Conservation (phyloP, 2,888 invertebrate genomes). For the Cheilosia impressa region DNA sequence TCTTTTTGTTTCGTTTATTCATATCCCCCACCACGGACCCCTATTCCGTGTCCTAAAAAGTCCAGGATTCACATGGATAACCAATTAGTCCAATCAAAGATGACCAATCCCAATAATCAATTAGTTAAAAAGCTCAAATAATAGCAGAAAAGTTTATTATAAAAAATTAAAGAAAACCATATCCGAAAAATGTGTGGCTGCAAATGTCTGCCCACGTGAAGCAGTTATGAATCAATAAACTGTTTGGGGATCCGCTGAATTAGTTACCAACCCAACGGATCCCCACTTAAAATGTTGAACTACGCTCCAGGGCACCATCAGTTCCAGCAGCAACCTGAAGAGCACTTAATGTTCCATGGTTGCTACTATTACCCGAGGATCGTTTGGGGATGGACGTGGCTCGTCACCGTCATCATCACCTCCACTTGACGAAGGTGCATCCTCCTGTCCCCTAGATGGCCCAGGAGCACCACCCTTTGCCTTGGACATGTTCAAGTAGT, state of each 20-base stretch:
- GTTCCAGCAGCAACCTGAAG: slow-evolving; percentile 9
- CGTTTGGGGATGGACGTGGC: slow-evolving; percentile 79
- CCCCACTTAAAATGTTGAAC: slow-evolving; percentile 52
- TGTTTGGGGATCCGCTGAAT: slow-evolving; percentile 54
- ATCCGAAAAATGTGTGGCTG: slow-evolving; percentile 29
- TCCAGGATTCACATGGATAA: too few relatives aligned
- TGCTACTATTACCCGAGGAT: slow-evolving; percentile 84
- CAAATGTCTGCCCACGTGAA: slow-evolving; percentile 6
- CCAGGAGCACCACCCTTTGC: slow-evolving; percentile 79
- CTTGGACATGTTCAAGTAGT: slow-evolving; percentile 80
- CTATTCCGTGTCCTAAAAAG: too few relatives aligned
- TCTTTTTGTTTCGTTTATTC: too few relatives aligned
- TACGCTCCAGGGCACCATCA: neutral
- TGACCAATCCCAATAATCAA: too few relatives aligned
- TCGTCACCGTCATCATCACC: slow-evolving; percentile 80
- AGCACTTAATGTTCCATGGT: slow-evolving; percentile 80
- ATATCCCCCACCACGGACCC: too few relatives aligned
- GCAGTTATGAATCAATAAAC: neutral
- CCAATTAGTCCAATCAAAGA: too few relatives aligned
- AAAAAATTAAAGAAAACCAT: slow-evolving; percentile 57
- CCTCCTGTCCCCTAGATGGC: slow-evolving; percentile 79
- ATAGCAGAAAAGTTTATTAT: slow-evolving; percentile 58
- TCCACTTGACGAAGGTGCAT: slow-evolving; percentile 81
- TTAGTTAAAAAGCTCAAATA: too few relatives aligned
- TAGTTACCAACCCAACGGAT: slow-evolving; percentile 49